Base-by-base conservation (phyloP, 2,888 invertebrate genomes). In the Timandra comae region DNA sequence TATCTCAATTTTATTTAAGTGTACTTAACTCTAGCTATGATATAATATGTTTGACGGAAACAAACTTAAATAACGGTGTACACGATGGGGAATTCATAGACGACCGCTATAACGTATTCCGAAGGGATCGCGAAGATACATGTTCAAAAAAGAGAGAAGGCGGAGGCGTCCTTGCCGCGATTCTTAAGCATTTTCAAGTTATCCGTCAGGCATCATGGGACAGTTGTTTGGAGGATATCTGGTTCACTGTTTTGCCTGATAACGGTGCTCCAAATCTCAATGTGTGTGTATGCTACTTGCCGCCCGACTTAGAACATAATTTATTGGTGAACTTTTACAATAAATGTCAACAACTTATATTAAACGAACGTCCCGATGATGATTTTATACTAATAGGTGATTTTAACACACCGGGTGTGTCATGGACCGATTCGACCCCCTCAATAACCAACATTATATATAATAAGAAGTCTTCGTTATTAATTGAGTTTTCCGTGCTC, bases 41-140 rank as follows among this genome's bases (percentile, higher is more conserved):
- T 7, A 2, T 21, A 7, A 21, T 21, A 3, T 21, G 21, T 7
- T 7, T 21, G 3, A 21, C 21, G 7, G 21, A 21, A 21, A 21
- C 21, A 3, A 21, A 21, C 7, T 21, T 21, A 3, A 21, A 21
- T 8, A 2, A 3, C 12, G 13, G 30, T n/a, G 12, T 30, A 1
- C n/a, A 23, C 6, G 30, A 30, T 24, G 12, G 8, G 7, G 30
- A 30, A 9, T 11, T 24, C n/a, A 7, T 12, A n/a, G 23, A 30
- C 12, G 8, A n/a, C 13, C 10, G 22, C 3, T 30, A 23, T 7
- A 12, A 12, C 3, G 13, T 30, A n/a, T 30, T 30, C 7, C 10
- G 30, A 3, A 1, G 30, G 2, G 23, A 30, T 7, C 30, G 30
- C 4, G 7, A 12, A 4, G 11, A 7, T 9, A 10, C 30, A 3